Evolutionary conservation across 1,140 invertebrate species (phyloP), one percentile per base, ranked within the genome.

Genomic region (Drosophila sulfurigaster): DNA sequence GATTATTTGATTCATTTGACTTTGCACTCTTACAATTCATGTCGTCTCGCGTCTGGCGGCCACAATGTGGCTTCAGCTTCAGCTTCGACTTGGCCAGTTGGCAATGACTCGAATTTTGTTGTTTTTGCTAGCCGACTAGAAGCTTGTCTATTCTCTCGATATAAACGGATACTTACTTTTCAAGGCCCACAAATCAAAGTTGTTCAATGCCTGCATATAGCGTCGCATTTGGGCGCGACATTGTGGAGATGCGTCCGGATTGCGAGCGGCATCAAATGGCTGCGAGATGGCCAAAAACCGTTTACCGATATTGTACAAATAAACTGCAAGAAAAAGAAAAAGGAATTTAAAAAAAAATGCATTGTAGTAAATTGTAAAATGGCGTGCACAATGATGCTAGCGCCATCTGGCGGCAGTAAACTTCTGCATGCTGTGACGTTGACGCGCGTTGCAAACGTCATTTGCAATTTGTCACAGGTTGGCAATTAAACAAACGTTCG

Each of bases 101-200:
- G 85, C 83, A 88, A 88, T 87, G 83, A 87, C 83, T 87, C 85
- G 54, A 88, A 87, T 59, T 59, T 46, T n/a, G n/a, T 43, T n/a
- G n/a, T 43, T n/a, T 11, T 25, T 25, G n/a, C 13, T n/a, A 10
- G 38, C 38, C 41, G 35, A 8, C 7, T 38, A 38, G 11, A 38
- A 59, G 16, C 41, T 38, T 41, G 38, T 10, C 38, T 11, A 8
- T 41, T 4, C 5, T 11, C 32, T 57, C 30, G 52, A 32, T 30
- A 28, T 32, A 45, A 65, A 71, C 45, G 46, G 48, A 70, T 54
- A 90, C 91, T 92, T 69, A 93, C 92, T 86, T 68, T 81, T 85
- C 51, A 93, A 63, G 8, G 91, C 91, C 92, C 92, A 93, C 46
- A 93, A 58, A 79, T 93, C 92, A 38, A 92, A 91, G 65, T 93